Base-by-base conservation (phyloP, 1,140 invertebrate species). In the Elysia chlorotica region DNA sequence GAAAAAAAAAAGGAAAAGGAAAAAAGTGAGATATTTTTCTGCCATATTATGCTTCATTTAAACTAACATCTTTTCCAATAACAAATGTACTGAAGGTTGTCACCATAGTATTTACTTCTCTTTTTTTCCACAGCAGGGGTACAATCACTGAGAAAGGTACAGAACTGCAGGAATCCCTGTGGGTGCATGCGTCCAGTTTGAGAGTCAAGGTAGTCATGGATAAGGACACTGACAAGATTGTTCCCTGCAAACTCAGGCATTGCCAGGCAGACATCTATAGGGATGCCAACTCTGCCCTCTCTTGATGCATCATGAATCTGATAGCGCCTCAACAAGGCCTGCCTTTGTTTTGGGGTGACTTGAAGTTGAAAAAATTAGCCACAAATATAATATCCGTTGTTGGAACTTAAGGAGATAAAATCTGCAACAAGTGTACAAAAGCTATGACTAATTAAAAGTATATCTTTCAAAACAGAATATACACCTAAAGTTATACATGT, bases 241-340 rank as follows among this genome's bases (percentile, higher is more conserved):
- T 68, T 68, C 10, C 41, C 48, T 10, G 35, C 66, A 68, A 68
- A 68, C 48, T 68, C 66, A 19, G 66, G 66, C 38, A 68, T 54
- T 4, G 66, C 38, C 25, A 68, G n/a, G 28, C 66, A 68, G 33
- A 68, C 48, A 33, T 54, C 17, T 33, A 68, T 4, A 35, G 66
- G 66, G 56, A 68, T 68, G 14, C 66, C 66, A 5, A 10, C 25
- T 5, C 3, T 31, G 53, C 48, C 66, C 5, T 28, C 2, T 4
- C 4, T 3, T 38, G 63, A 38, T 37, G n/a, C 4, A 28, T 68
- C 66, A 68, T 56, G 56, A 31, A 30, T 5, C 21, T 56, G 48
- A 35, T 68, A 68, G 5, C 66, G 25, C 56, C 38, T 68, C 25
- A 54, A 3, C 5, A 68, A 21, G 4, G 48, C 66, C 14, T 53